Percentiles rank a stretch among this genome's conserved stretches.
Conservation (phyloP, 2,113 vertebrate species). For the Muntiacus muntjak region DNA sequence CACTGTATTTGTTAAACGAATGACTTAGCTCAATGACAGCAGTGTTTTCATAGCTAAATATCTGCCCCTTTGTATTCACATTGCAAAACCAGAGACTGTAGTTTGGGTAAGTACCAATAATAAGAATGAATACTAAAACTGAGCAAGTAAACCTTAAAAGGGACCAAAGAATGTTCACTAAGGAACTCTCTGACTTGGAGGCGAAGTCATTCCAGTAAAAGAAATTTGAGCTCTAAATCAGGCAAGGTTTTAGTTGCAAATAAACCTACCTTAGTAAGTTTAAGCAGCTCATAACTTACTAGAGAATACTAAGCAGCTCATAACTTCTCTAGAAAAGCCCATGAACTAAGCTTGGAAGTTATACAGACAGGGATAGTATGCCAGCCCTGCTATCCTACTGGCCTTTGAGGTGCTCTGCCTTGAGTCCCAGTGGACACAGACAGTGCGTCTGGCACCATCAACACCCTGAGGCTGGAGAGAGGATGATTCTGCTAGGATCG, state of each 20-base stretch:
- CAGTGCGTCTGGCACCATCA: not conserved
- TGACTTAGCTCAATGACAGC: not conserved
- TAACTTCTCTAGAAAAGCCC: not conserved
- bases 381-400: not conserved
- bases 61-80: not conserved
- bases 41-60: not conserved
- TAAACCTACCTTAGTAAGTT: not conserved
- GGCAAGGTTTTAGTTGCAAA: not conserved
- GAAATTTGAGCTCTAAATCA: not conserved
- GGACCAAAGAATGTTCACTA: not conserved
- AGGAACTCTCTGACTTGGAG: not conserved
- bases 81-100: not conserved
- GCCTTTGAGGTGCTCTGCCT: too few relatives aligned
- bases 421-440: too few relatives aligned
- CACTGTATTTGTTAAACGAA: not conserved
- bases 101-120: not conserved
- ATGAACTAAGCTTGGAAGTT: not conserved
- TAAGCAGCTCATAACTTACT: not conserved
- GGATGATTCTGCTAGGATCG: not conserved
- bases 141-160: not conserved
- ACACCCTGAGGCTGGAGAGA: not conserved
- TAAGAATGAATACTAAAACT: not conserved
- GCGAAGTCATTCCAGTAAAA: not conserved
- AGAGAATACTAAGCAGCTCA: not conserved
- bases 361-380: not conserved